Evolutionary conservation across 2,797 vertebrate genomes (phyloP), one percentile per base, ranked within the genome.

Genomic region (Aulostomus chinensis): DNA sequence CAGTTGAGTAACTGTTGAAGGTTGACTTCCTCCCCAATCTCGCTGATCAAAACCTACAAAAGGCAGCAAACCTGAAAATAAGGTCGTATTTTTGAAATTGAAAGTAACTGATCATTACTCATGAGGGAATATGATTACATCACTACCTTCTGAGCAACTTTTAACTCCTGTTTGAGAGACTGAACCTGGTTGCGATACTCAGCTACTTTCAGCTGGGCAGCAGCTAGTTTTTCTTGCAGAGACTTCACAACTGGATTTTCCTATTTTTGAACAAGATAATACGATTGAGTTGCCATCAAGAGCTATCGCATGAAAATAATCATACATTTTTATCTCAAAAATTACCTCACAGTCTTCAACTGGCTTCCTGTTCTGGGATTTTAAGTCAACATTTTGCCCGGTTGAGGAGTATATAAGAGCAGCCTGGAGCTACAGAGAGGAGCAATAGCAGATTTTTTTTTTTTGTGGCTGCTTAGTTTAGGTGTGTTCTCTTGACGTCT

Each of bases 151-250:
- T 97, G 95, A 18, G 93, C 93, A 37, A 93, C 58, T 76, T 92
- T 96, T 64, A 98, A 74, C n/a, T 99, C 96, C 69, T 95, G 95
- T 54, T 88, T 95, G 20, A 87, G 15, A 0, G 89, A 61, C 22
- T 98, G 96, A 45, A 96, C 85, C 81, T 98, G 94, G 81, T 98
- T 98, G 12, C 96, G 93, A 68, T 93, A 93, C 37, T 97, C 95
- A 0, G 83, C 77, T 64, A 91, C 90, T 86, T 94, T 98, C 1
- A 93, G 71, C 58, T 93, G 94, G 14, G 93, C 86, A 8, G 93
- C 45, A 0, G 91, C 78, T 65, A 98, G 48, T 65, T 93, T 96
- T 11, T 98, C 95, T 47, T 94, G 94, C 33, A 98, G 66, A 1
- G 88, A 84, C 84, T 93, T 97, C 43, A 94, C 54, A 53, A 90